These are phyloP conservation scores for Danio kyathit DNA, from an alignment of 2,797 vertebrate species.

Conservation along the genomic window DNA sequence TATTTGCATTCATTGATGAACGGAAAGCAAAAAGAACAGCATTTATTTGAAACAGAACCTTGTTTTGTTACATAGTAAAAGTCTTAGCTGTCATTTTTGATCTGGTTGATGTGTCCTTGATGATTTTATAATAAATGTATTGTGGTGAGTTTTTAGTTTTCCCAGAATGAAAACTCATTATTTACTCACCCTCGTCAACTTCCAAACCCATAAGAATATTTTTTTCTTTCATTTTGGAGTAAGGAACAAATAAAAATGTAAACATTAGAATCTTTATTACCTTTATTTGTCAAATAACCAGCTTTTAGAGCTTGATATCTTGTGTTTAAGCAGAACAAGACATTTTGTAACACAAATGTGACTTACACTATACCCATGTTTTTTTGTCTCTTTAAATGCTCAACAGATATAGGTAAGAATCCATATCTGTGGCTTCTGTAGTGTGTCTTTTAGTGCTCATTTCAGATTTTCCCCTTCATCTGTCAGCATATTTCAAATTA, in stretches of 20 bases:
- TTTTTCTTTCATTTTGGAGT: no score
- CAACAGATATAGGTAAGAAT: constrained; percentile 81
- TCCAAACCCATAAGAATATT: no score
- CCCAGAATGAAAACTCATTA: no score
- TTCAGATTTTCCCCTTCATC: constrained; percentile 48
- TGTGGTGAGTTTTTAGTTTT: no score
- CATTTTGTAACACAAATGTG: constrained; percentile 31
- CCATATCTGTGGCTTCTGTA: constrained; percentile 48
- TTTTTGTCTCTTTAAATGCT: constrained; percentile 58
- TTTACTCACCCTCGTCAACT: no score
- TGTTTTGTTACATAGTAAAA: neutral
- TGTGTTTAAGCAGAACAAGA: neutral
- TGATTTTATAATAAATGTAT: neutral
- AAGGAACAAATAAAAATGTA: neutral
- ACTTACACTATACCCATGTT: constrained; percentile 59
- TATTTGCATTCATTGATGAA: no score
- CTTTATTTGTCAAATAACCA: no score
- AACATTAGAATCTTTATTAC: neutral
- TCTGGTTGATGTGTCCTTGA: neutral
- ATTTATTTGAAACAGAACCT: neutral
- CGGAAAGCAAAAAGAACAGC: neutral
- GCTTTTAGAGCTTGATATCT: neutral
- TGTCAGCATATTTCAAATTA: neutral
- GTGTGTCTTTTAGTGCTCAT: constrained; percentile 51
- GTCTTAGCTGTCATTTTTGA: neutral